phyloP scores from a whole-genome alignment of 2,113 vertebrate species.

The Oncorhynchus mykiss region DNA sequence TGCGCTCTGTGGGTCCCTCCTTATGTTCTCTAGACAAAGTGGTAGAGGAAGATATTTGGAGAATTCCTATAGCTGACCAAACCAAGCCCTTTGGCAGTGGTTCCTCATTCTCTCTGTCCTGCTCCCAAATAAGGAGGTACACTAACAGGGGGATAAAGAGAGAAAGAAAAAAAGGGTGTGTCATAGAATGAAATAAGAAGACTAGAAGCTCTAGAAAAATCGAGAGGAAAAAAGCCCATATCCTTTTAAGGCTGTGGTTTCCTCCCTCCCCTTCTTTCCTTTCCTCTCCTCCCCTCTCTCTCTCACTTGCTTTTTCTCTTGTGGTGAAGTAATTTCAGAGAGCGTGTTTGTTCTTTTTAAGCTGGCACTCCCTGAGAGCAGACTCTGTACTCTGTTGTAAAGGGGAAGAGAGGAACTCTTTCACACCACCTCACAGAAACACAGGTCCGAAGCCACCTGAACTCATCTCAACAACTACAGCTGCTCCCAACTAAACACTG shows the following conservation, averaged over 20 bases:
- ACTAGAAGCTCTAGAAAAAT: constrained; percentile 28
- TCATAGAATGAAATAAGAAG: constrained; percentile 56
- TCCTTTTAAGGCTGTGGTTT: constrained; percentile 39
- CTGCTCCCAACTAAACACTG: constrained; percentile 30
- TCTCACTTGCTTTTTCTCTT: constrained; percentile 26
- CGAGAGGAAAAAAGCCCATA: constrained; percentile 4
- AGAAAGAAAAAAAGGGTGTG: constrained; percentile 49
- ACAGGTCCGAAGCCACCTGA: constrained; percentile 31
- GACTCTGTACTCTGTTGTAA: constrained; percentile 38
- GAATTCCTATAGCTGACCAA: constrained; percentile 69
- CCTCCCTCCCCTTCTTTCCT: constrained; percentile 17
- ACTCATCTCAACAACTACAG: constrained; percentile 45
- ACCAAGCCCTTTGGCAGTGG: constrained; percentile 59
- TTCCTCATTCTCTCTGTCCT: constrained; percentile 47
- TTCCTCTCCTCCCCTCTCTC: constrained; percentile 23
- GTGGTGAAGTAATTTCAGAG: constrained; percentile 57
- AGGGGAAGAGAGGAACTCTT: constrained; percentile 35
- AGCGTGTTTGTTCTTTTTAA: constrained; percentile 39
- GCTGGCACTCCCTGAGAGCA: constrained; percentile 33
- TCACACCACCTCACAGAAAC: constrained; percentile 15
- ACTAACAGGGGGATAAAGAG: constrained; percentile 46
- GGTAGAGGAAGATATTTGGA: constrained; percentile 64
- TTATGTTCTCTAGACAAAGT: constrained; percentile 26
- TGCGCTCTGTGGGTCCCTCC: background rate
- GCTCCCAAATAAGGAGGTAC: constrained; percentile 72